Evolutionary conservation across 2,797 vertebrate species (phyloP).

Genomic region (Adrianichthys oophorus): DNA sequence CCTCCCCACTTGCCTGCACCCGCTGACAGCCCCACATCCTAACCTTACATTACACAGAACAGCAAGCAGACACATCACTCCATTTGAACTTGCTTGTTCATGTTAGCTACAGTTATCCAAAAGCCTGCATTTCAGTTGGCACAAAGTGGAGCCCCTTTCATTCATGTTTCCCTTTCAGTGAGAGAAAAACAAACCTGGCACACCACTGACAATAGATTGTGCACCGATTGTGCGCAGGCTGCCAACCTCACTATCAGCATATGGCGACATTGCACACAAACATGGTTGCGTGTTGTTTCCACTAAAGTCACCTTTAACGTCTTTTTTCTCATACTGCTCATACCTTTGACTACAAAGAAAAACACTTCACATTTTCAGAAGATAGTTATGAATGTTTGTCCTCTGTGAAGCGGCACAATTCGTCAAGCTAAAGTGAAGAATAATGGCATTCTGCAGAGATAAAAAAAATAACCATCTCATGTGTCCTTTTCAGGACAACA

Average conservation of each 20-base stretch:
- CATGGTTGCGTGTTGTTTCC: not conserved
- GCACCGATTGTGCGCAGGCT: not conserved
- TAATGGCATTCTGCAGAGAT: slow-evolving; percentile 20
- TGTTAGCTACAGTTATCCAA: slow-evolving; percentile 39
- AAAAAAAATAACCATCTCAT: slow-evolving; percentile 32
- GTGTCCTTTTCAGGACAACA: slow-evolving; percentile 43
- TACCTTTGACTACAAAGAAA: not conserved
- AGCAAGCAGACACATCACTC: slow-evolving; percentile 40
- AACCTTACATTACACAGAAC: slow-evolving; percentile 48
- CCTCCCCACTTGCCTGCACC: slow-evolving; percentile 22
- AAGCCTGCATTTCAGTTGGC: slow-evolving; percentile 22
- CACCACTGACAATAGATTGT: slow-evolving; percentile 5
- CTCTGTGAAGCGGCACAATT: slow-evolving; percentile 1
- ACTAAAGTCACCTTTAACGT: not conserved
- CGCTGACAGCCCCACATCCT: slow-evolving; percentile 33
- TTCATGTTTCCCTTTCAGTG: slow-evolving; percentile 37
- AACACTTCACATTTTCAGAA: not conserved
- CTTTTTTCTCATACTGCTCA: not conserved
- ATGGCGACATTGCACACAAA: not conserved
- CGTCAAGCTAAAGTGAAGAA: slow-evolving; percentile 10
- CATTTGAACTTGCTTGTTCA: slow-evolving; percentile 47
- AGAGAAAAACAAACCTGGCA: slow-evolving; percentile 25
- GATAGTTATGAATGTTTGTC: not conserved
- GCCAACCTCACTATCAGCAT: not conserved
- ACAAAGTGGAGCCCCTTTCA: slow-evolving; percentile 23